Evolutionary conservation across 2,113 vertebrate species (phyloP).

Genomic region (Dunckerocampus dactyliophorus): DNA sequence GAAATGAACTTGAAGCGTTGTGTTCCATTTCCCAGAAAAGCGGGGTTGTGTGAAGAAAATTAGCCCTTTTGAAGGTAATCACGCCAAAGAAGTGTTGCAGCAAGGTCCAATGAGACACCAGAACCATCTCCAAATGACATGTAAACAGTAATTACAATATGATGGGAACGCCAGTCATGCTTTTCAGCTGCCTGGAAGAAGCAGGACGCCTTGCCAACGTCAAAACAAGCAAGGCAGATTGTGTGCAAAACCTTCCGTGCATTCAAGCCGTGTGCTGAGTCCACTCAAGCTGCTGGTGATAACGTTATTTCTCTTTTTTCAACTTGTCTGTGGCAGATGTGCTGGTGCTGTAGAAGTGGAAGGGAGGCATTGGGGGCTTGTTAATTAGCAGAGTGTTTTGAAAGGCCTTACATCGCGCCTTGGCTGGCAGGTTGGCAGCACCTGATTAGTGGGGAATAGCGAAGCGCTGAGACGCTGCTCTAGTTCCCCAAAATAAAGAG

Average conservation of each 20-base stretch:
- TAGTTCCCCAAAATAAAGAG: conserved; percentile 72
- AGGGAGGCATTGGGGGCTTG: conserved; percentile 60
- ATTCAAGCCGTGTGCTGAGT: conserved; percentile 23
- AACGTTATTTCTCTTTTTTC: conserved; percentile 61
- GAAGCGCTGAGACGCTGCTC: conserved; percentile 58
- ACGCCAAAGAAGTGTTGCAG: conserved; percentile 37
- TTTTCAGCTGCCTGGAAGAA: conserved; percentile 54
- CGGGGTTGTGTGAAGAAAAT: conserved; percentile 14
- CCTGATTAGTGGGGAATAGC: conserved; percentile 70
- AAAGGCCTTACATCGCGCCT: conserved; percentile 60
- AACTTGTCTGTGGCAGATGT: conserved; percentile 63
- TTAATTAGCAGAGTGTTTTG: conserved; percentile 73
- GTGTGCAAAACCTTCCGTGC: conserved; percentile 10
- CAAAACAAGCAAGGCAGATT: conserved; percentile 52
- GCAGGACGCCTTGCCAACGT: conserved; percentile 48
- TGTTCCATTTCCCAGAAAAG: conserved; percentile 18
- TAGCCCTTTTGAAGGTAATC: conserved; percentile 41
- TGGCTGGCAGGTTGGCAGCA: conserved; percentile 77
- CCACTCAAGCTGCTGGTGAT: conserved; percentile 53
- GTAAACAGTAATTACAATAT: conserved; percentile 66
- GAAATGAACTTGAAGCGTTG: not conserved
- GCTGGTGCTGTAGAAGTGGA: conserved; percentile 55
- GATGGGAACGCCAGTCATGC: conserved; percentile 48
- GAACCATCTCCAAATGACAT: conserved; percentile 59
- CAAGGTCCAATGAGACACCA: conserved; percentile 45